Conservation (phyloP, 2,888 invertebrate genomes). For the Syritta pipiens region DNA sequence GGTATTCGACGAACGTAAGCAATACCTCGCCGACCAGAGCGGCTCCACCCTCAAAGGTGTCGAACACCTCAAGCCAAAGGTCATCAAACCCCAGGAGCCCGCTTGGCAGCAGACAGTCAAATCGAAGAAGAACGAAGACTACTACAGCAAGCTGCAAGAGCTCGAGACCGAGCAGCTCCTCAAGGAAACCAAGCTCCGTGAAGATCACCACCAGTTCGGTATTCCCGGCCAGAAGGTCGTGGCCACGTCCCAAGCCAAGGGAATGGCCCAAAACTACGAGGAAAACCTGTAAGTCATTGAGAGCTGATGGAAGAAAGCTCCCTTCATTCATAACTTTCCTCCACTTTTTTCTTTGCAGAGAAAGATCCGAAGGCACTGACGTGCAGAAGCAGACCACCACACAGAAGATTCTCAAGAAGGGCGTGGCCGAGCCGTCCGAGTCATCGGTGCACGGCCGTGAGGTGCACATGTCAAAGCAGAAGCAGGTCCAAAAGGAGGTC, state of each 20-base stretch:
- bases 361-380: slow-evolving; percentile 82
- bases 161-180: slow-evolving; percentile 91
- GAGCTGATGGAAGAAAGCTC: not conserved
- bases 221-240: slow-evolving; percentile 91
- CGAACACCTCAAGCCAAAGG: slow-evolving; percentile 84
- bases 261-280: slow-evolving; percentile 93
- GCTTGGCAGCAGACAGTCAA: slow-evolving; percentile 93
- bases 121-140: slow-evolving; percentile 90
- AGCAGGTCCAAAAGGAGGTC: slow-evolving; percentile 93
- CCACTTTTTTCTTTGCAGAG: slow-evolving; percentile 79
- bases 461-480: slow-evolving; percentile 91
- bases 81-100: slow-evolving; percentile 86
- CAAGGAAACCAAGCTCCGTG: slow-evolving; percentile 89
- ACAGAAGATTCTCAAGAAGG: slow-evolving; percentile 80
- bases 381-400: slow-evolving; percentile 76
- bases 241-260: slow-evolving; percentile 88
- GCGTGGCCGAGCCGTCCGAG: slow-evolving; percentile 86
- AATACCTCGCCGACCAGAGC: slow-evolving; percentile 84
- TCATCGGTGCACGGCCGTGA: slow-evolving; percentile 93
- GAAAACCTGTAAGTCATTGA: slow-evolving; percentile 87
- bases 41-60: slow-evolving; percentile 82
- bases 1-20: slow-evolving; percentile 91
- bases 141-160: slow-evolving; percentile 89
- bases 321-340: slow-evolving; percentile 57
- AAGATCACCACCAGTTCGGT: slow-evolving; percentile 89